These are phyloP conservation scores for Netelia melanura DNA, from an alignment of 2,888 invertebrate species.

Conservation along the genomic window DNA sequence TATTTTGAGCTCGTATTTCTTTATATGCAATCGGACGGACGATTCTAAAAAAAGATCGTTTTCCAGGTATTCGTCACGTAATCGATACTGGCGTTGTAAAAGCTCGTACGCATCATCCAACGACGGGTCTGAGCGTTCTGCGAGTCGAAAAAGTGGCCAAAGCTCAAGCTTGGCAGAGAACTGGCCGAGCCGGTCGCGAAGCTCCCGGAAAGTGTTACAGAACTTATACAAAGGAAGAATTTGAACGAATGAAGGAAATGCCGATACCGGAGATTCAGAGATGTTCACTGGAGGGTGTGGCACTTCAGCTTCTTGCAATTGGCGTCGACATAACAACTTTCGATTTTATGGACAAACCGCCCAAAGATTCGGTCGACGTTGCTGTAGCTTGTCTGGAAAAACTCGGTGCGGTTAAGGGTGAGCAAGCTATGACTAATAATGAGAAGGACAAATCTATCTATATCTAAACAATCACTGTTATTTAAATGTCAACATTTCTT, in stretches of 20 bases:
- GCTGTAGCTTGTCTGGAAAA: conserved; percentile 89
- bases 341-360: conserved; percentile 96
- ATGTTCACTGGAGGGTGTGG: conserved; percentile 89
- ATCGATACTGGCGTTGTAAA: conserved; percentile 97
- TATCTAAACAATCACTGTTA: too few relatives aligned
- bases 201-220: conserved; percentile 94
- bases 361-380: conserved; percentile 89
- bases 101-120: conserved; percentile 92
- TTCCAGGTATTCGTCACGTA: conserved; percentile 92
- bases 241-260: conserved; percentile 89
- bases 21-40: not conserved
- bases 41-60: not conserved
- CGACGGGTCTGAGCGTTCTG: conserved; percentile 93
- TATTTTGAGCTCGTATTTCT: not conserved
- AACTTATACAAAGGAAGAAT: conserved; percentile 92
- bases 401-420: conserved; percentile 85
- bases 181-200: conserved; percentile 96
- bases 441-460: not conserved
- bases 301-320: conserved; percentile 93
- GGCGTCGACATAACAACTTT: conserved; percentile 93
- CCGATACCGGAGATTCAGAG: conserved; percentile 95
- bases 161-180: conserved; percentile 97
- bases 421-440: conserved; percentile 1
- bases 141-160: conserved; percentile 93
- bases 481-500: not conserved